Evolutionary conservation across 2,797 vertebrate species (phyloP).

Genomic region (Cryptoblepharus egeriae): DNA sequence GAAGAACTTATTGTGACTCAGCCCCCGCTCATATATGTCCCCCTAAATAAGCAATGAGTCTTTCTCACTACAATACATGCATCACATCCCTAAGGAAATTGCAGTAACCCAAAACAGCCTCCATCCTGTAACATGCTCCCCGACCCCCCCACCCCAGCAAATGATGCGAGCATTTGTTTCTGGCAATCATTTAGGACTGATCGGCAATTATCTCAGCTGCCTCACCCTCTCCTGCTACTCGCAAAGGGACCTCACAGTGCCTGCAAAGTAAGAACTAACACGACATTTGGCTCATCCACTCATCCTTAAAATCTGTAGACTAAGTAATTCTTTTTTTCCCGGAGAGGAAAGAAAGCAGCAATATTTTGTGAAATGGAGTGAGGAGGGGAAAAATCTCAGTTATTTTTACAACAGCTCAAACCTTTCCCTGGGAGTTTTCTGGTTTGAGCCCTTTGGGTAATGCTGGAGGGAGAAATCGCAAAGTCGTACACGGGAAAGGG

Average conservation of each 20-base stretch:
- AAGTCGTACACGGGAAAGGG: not conserved
- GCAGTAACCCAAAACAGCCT: not conserved
- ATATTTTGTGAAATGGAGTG: constrained; percentile 16
- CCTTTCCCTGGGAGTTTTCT: constrained; percentile 25
- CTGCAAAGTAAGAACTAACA: not conserved
- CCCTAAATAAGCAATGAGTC: constrained; percentile 1
- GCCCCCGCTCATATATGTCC: too few relatives aligned
- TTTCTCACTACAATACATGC: constrained; percentile 30
- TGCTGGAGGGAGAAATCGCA: constrained; percentile 35
- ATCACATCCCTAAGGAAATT: constrained; percentile 5
- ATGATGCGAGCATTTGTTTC: constrained; percentile 32
- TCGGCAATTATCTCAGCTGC: constrained; percentile 48
- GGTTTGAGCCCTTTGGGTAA: constrained; percentile 42
- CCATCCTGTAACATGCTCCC: not conserved
- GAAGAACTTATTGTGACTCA: not conserved
- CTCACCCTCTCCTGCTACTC: constrained; percentile 22
- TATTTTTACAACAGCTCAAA: constrained; percentile 52
- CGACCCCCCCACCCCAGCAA: constrained; percentile 10
- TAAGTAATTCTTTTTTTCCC: not conserved
- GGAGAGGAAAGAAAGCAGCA: not conserved
- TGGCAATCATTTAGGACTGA: constrained; percentile 24
- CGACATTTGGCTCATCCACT: constrained; percentile 16
- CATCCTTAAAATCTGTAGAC: constrained; percentile 20
- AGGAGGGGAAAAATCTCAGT: constrained; percentile 28
- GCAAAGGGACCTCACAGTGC: not conserved